These are phyloP conservation scores for Philopotamus ludificatus DNA, from an alignment of 1,140 invertebrate genomes.

Conservation along the genomic window DNA sequence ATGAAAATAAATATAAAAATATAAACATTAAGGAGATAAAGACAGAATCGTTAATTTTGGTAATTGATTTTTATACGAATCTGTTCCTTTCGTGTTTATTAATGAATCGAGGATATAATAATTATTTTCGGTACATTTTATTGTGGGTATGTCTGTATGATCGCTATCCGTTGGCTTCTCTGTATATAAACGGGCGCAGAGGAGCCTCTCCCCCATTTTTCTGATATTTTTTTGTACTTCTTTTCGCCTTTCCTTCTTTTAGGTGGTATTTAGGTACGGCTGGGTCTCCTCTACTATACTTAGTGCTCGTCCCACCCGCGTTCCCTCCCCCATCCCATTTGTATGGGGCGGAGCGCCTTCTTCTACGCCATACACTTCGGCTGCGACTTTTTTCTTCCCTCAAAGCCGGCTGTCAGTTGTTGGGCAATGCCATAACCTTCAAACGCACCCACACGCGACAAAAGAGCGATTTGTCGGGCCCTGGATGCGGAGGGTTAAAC, in stretches of 20 bases:
- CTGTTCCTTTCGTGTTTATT: too few relatives aligned
- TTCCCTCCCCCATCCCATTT: neutral
- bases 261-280: constrained; percentile 11
- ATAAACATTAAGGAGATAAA: too few relatives aligned
- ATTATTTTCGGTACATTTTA: too few relatives aligned
- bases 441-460: neutral
- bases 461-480: neutral
- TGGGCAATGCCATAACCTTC: neutral
- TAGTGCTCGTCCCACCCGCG: neutral
- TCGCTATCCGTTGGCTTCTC: neutral
- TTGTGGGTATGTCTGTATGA: neutral
- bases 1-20: too few relatives aligned
- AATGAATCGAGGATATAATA: too few relatives aligned
- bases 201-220: constrained; percentile 11
- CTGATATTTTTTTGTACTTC: constrained; percentile 18
- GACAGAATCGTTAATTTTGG: too few relatives aligned
- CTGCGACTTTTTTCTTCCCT: constrained; percentile 15
- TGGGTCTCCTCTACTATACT: constrained; percentile 1
- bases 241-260: constrained; percentile 12
- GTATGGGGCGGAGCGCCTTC: neutral
- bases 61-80: too few relatives aligned
- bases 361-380: constrained; percentile 3
- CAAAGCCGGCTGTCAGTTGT: constrained; percentile 2
- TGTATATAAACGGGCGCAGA: neutral
- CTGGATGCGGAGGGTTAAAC: neutral